Conservation (phyloP, 2,113 vertebrate species). For the Noctilio leporinus region DNA sequence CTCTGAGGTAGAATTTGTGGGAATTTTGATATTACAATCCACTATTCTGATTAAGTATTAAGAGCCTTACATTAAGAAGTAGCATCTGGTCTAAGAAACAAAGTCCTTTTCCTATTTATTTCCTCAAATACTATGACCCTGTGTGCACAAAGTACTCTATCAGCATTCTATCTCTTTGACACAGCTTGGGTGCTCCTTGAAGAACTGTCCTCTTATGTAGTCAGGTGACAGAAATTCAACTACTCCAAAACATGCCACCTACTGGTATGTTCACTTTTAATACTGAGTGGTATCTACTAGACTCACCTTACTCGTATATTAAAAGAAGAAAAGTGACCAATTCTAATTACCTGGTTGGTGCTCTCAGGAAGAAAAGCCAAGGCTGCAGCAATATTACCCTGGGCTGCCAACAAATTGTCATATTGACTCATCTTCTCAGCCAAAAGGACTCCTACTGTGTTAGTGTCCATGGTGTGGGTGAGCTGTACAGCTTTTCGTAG, state of each 20-base stretch:
- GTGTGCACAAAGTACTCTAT: no score
- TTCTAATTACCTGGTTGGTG: conserved; percentile 83
- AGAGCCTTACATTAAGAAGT: no score
- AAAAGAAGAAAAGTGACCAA: neutral
- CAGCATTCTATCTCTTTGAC: no score
- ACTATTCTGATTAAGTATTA: no score
- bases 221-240: neutral
- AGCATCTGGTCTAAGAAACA: no score
- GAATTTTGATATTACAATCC: no score
- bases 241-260: neutral
- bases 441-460: conserved; percentile 83
- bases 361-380: conserved; percentile 90
- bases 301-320: neutral
- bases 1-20: no score
- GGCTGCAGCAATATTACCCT: conserved; percentile 92
- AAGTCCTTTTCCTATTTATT: no score
- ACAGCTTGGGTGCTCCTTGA: neutral
- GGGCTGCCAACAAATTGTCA: conserved; percentile 90
- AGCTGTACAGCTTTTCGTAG: conserved; percentile 88
- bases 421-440: conserved; percentile 96
- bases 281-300: neutral
- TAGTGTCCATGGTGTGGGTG: conserved; percentile 78
- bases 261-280: neutral
- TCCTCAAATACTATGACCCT: no score
- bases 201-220: neutral